A percentile compares a stretch with the other conserved stretches of the same genome.
Evolutionary conservation across 2,797 vertebrate genomes (phyloP).

Genomic region (Sparidentex hasta): DNA sequence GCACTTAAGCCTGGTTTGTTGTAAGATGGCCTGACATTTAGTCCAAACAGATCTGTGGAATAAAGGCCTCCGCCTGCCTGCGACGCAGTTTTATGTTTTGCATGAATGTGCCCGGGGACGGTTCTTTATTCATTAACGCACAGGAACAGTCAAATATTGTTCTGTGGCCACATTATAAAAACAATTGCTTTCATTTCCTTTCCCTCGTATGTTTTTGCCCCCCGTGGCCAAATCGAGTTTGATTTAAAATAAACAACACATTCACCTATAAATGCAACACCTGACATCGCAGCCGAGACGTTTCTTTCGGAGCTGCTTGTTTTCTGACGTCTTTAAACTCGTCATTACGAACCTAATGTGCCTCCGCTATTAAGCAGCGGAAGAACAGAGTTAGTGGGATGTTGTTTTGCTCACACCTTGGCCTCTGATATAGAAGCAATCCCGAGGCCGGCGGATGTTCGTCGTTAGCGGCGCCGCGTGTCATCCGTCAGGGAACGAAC

Average conservation of each 20-base stretch:
- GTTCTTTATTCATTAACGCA: conserved; percentile 68
- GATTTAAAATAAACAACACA: conserved; percentile 68
- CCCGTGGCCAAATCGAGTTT: conserved; percentile 70
- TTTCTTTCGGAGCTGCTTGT: conserved; percentile 31
- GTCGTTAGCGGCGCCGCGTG: conserved; percentile 64
- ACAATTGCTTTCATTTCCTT: conserved; percentile 79
- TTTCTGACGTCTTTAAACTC: conserved; percentile 54
- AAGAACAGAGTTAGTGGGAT: conserved; percentile 74
- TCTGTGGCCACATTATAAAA: conserved; percentile 76
- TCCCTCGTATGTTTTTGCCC: conserved; percentile 52
- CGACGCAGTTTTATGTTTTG: conserved; percentile 51
- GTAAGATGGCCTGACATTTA: conserved; percentile 51
- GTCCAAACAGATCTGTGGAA: conserved; percentile 52
- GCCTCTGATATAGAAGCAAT: conserved; percentile 65
- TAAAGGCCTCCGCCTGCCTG: conserved; percentile 38
- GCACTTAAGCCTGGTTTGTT: conserved; percentile 48
- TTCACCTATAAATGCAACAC: conserved; percentile 68
- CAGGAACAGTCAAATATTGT: conserved; percentile 71
- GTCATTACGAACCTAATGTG: conserved; percentile 74
- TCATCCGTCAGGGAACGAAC: conserved; percentile 25
- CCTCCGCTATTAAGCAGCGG: conserved; percentile 70
- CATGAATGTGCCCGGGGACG: conserved; percentile 60
- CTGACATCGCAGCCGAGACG: conserved; percentile 53
- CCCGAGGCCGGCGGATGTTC: conserved; percentile 57
- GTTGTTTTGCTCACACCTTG: conserved; percentile 77